A percentile compares a stretch with the other conserved stretches of the same genome.
These are phyloP conservation scores for Hyaena hyaena DNA, from an alignment of 2,113 vertebrate genomes.

Conservation along the genomic window DNA sequence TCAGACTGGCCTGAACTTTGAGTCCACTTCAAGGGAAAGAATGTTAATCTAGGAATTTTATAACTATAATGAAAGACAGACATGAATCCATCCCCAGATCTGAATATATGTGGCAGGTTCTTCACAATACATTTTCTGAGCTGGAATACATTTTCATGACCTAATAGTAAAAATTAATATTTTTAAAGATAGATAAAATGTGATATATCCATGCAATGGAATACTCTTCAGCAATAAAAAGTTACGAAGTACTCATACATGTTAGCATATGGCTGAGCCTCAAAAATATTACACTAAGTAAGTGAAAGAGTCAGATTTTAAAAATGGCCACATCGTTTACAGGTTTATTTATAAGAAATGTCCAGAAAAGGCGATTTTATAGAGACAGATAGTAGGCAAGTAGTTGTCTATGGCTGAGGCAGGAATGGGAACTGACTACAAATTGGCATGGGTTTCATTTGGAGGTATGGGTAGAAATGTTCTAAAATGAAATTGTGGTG, in stretches of 20 bases:
- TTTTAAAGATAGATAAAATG: neutral
- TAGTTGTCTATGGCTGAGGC: neutral
- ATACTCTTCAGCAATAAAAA: neutral
- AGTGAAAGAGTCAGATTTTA: no score
- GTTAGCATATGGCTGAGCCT: no score
- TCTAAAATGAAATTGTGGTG: neutral
- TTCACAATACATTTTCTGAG: neutral
- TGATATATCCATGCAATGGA: neutral
- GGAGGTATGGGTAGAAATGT: neutral
- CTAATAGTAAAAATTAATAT: neutral
- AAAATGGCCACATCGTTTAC: no score
- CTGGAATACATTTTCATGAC: neutral
- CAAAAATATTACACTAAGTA: no score
- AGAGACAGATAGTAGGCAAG: neutral
- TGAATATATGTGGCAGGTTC: neutral
- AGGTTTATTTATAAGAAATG: neutral
- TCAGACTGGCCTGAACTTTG: neutral
- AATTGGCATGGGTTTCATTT: neutral
- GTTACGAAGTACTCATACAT: no score
- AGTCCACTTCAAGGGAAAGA: neutral
- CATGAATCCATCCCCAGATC: neutral
- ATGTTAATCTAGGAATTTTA: neutral
- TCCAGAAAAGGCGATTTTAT: neutral
- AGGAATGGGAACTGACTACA: neutral
- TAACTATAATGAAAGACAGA: neutral